These are phyloP conservation scores for Hyles vespertilio DNA, from an alignment of 1,140 invertebrate genomes.

Conservation along the genomic window DNA sequence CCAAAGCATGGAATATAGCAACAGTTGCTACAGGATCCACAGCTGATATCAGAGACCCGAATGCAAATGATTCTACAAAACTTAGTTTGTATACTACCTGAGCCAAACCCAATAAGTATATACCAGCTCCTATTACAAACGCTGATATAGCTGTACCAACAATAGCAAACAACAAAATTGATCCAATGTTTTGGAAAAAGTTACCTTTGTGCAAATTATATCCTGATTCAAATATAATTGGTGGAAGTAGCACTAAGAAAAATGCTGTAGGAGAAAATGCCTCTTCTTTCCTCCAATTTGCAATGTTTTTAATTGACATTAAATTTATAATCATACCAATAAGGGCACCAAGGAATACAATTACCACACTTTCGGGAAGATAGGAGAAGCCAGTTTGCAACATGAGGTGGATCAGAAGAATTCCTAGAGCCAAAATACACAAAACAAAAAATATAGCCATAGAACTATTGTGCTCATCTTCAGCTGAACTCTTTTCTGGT, in stretches of 20 bases:
- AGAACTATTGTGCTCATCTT: slow-evolving; percentile 96
- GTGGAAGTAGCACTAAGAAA: slow-evolving; percentile 96
- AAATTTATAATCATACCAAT: slow-evolving; percentile 95
- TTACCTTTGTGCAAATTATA: slow-evolving; percentile 99
- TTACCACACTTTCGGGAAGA: slow-evolving; percentile 97
- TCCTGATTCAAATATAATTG: slow-evolving; percentile 99
- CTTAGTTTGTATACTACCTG: slow-evolving; percentile 92
- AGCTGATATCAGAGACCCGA: slow-evolving; percentile 98
- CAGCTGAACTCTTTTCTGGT: slow-evolving; percentile 91
- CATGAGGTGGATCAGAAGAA: slow-evolving; percentile 95
- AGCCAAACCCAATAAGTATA: slow-evolving; percentile 94
- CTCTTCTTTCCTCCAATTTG: slow-evolving; percentile 97
- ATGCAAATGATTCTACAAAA: slow-evolving; percentile 98
- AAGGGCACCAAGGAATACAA: slow-evolving; percentile 94
- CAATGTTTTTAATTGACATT: slow-evolving; percentile 92
- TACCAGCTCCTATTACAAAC: slow-evolving; percentile 93
- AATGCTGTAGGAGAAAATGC: slow-evolving; percentile 98
- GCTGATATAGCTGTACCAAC: slow-evolving; percentile 97
- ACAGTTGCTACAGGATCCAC: slow-evolving; percentile 99
- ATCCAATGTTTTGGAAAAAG: slow-evolving; percentile 99
- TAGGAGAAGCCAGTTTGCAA: slow-evolving; percentile 97
- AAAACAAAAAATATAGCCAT: slow-evolving; percentile 98
- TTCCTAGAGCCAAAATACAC: slow-evolving; percentile 93
- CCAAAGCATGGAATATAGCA: slow-evolving; percentile 97
- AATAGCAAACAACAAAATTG: slow-evolving; percentile 96